phyloP scores from a whole-genome alignment of 1,140 invertebrate species.

The Drosophila funebris region DNA sequence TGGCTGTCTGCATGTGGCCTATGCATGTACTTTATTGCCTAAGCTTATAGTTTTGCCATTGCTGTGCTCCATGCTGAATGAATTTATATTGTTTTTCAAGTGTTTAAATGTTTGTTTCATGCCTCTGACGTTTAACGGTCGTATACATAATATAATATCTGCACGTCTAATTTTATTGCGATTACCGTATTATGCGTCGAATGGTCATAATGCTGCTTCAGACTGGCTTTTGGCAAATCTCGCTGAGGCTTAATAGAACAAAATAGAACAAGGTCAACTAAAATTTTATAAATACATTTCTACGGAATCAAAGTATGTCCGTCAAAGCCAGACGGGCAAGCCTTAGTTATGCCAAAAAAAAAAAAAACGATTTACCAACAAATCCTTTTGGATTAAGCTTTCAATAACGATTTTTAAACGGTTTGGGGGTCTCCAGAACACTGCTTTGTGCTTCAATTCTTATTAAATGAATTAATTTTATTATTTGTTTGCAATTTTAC shows the following conservation, averaged over 20 bases:
- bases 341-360: too few relatives aligned
- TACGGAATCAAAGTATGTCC: background rate
- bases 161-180: conserved; percentile 41
- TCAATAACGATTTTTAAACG: too few relatives aligned
- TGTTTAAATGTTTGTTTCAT: conserved; percentile 69
- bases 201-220: background rate
- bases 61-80: conserved; percentile 53
- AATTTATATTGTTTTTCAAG: conserved; percentile 79
- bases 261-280: conserved; percentile 38
- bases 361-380: too few relatives aligned
- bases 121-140: conserved; percentile 14
- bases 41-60: conserved; percentile 62
- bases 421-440: too few relatives aligned
- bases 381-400: too few relatives aligned
- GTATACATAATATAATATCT: conserved; percentile 51
- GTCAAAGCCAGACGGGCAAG: too few relatives aligned
- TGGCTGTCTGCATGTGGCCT: conserved; percentile 52
- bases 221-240: conserved; percentile 41
- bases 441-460: too few relatives aligned
- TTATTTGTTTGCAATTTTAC: too few relatives aligned
- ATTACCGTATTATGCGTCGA: background rate
- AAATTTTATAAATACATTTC: conserved; percentile 15
- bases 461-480: too few relatives aligned
- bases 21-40: conserved; percentile 71
- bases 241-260: background rate